Base-by-base conservation (phyloP, 2,113 vertebrate species). In the Sturnira hondurensis region DNA sequence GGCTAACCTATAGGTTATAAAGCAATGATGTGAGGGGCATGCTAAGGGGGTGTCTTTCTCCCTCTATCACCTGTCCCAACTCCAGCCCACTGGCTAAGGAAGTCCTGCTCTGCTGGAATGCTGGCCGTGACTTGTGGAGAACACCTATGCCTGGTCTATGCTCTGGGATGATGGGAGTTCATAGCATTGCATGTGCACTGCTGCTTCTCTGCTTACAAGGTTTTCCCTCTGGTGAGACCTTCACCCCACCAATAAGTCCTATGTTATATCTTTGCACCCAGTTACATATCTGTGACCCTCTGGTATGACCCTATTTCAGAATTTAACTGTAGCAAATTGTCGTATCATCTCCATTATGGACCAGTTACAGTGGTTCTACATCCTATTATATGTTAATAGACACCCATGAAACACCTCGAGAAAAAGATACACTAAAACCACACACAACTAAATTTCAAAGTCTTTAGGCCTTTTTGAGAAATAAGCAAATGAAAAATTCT, bases 21-120 rank as follows among this genome's bases (percentile, higher is more conserved):
- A 58, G 0, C 41, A 78, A n/a, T 47, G n/a, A 1, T 0, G 0
- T 77, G 2, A 1, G 28, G 17, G 17, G 0, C 67, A 24, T 20
- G 1, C 4, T 74, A 7, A n/a, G 47, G 0, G 13, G 78, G 12
- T 41, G 2, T 19, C 26, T 56, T 56, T 11, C 31, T 68, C 14
- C 28, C 11, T 68, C 33, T 0, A 3, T 56, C 22, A 38, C 2
- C 15, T 7, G 22, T 3, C 2, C 12, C 38, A 15, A 71, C 7
- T 65, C 50, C 43, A 76, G 28, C 6, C n/a, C 20, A 11, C 5
- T 93, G 47, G 45, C 5, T n/a, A 28, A 74, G 24, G 7, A 13
- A 70, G 2, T 3, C 0, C 28, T 67, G 28, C 38, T 80, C 28
- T 73, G 9, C 15, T 38, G 13, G 47, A n/a, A 61, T 8, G 12